A percentile compares a stretch with the other conserved stretches of the same genome.
Conservation (phyloP, 2,797 vertebrate genomes). For the Phoeniculus purpureus region DNA sequence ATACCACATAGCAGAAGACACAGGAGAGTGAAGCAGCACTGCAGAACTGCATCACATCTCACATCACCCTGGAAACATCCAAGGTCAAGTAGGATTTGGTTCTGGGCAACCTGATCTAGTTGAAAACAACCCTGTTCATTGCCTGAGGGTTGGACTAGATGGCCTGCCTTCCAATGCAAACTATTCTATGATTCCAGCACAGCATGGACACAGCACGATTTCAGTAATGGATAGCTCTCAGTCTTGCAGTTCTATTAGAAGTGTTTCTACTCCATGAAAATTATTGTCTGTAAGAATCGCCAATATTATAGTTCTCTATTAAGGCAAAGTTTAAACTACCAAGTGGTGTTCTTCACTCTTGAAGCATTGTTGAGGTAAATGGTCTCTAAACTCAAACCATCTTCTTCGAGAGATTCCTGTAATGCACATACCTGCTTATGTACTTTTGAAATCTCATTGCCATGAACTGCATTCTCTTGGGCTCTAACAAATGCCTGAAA, state of each 20-base stretch:
- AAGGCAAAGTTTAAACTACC: neutral
- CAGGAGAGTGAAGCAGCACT: neutral
- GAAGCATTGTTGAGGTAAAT: neutral
- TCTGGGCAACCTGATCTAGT: neutral
- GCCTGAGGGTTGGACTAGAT: neutral
- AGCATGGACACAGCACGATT: neutral
- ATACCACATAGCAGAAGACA: neutral
- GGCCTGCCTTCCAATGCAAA: neutral
- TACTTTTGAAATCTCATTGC: conserved; percentile 3
- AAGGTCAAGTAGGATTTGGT: neutral
- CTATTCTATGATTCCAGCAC: neutral
- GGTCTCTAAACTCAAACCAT: neutral
- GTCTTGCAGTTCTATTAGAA: neutral
- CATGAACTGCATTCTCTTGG: neutral
- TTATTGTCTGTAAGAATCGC: neutral
- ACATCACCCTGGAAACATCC: neutral
- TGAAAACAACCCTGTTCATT: neutral
- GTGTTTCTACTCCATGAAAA: neutral
- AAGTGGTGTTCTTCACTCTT: neutral
- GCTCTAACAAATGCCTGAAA: neutral
- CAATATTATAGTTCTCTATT: neutral
- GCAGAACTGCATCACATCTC: neutral
- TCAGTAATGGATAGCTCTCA: neutral
- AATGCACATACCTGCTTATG: neutral
- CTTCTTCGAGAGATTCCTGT: neutral